Percentiles rank a stretch among this genome's conserved stretches.
These are phyloP conservation scores for Chymomyza procnemis DNA, from an alignment of 2,888 invertebrate genomes.

Conservation along the genomic window DNA sequence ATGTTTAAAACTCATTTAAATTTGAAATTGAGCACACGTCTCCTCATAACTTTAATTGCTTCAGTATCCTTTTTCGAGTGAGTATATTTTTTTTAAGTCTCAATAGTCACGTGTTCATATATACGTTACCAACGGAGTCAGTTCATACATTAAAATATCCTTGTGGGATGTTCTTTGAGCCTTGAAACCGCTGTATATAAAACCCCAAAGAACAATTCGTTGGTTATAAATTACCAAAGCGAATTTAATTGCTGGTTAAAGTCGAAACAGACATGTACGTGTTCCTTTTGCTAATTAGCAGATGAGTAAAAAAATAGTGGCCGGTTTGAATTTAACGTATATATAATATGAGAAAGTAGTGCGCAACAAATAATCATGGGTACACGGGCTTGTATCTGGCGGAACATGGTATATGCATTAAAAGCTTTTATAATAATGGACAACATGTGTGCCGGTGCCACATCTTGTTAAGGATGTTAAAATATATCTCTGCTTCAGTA, in stretches of 20 bases:
- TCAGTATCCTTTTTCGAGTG: background rate
- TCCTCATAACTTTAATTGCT: conserved; percentile 21
- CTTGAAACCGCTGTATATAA: conserved; percentile 17
- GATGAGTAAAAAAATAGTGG: background rate
- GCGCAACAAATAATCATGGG: background rate
- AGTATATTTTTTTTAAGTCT: background rate
- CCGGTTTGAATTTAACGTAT: background rate
- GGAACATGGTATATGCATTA: background rate
- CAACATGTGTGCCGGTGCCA: too few relatives aligned
- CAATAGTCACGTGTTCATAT: background rate
- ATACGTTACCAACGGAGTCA: conserved; percentile 11
- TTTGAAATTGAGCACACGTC: too few relatives aligned
- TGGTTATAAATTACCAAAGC: conserved; percentile 73
- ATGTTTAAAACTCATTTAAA: too few relatives aligned
- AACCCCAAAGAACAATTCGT: conserved; percentile 64
- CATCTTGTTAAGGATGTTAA: too few relatives aligned
- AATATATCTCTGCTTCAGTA: too few relatives aligned
- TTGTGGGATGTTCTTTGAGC: background rate
- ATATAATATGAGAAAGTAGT: too few relatives aligned
- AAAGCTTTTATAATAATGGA: too few relatives aligned
- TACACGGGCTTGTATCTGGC: background rate
- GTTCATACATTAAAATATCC: background rate
- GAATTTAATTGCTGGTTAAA: conserved; percentile 69
- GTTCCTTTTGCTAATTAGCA: background rate
- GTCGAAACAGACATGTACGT: background rate